Base-by-base conservation (phyloP, 2,888 invertebrate genomes). In the Rhingia campestris region DNA sequence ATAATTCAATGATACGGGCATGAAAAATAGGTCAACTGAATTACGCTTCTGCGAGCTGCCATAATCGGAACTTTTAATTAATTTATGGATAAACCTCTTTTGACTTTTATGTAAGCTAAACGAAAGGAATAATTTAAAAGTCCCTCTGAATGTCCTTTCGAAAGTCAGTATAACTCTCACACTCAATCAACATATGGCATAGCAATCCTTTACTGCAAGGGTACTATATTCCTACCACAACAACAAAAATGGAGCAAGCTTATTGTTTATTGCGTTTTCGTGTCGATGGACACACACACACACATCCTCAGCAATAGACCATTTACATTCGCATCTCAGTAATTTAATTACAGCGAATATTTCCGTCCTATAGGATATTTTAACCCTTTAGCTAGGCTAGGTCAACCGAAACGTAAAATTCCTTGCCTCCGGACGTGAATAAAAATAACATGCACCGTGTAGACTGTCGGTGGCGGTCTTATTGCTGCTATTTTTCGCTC, bases 291-390 rank as follows among this genome's bases (percentile, higher is more conserved):
- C 81, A 67, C 53, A 41, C 43, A 39, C 51, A 63, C 47, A 22
- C 22, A 22, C 22, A 22, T 10, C 4, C 2, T 2, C 10, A 41
- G 4, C 4, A 30, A 4, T 30, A 49, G 2, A 58, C 41, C 61
- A 56, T 49, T 64, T 47, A 49, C 32, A 56, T 47, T 69, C 75
- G 41, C 61, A 75, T 56, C 61, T 53, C 58, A 14, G 72, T 81
- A 77, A 81, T 77, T 77, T 63, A 81, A 81, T 81, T 81, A 73
- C 61, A 49, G 39, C 35, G 56, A 72, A 77, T 61, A 77, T 66
- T 81, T 81, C 54, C 69, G 7, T 32, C 12, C 59, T 47, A 59
- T 39, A 39, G 47, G 22, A 54, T 66, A 53, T 70, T 59, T 53
- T 58, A 66, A 74, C 49, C 77, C 66, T 77, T 81, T 22, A 41